phyloP scores from a whole-genome alignment of 1,140 invertebrate genomes.

The Archegozetes longisetosus region DNA sequence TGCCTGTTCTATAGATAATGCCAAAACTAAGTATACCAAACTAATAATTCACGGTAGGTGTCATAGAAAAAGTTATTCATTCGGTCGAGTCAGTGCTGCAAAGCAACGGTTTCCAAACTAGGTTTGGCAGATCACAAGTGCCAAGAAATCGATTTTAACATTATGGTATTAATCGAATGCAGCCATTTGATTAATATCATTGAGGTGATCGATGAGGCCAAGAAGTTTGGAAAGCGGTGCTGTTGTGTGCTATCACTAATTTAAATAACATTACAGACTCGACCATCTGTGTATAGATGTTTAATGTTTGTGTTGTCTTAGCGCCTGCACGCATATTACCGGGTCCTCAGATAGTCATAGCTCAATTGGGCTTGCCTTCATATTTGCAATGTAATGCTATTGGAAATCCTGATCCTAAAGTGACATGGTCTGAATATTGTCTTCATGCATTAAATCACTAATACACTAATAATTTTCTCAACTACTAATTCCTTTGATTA shows the following conservation, averaged over 20 bases:
- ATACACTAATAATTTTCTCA: neutral
- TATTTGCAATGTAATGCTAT: conserved; percentile 59
- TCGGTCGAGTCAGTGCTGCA: too few species aligned
- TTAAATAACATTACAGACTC: neutral
- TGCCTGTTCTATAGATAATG: conserved; percentile 44
- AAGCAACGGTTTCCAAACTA: too few species aligned
- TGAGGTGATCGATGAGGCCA: too few species aligned
- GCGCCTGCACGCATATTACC: conserved; percentile 18
- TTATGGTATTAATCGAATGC: too few species aligned
- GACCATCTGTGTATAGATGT: neutral
- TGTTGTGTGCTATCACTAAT: too few species aligned
- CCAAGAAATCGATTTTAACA: too few species aligned
- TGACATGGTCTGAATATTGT: conserved; percentile 57
- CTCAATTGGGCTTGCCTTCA: conserved; percentile 48
- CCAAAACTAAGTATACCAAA: conserved; percentile 36
- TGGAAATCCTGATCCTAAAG: conserved; percentile 57
- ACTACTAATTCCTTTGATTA: neutral
- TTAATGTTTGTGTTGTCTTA: neutral
- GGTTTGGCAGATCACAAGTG: too few species aligned
- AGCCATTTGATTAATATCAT: too few species aligned
- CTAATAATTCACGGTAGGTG: neutral
- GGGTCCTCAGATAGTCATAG: conserved; percentile 37
- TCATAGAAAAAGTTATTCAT: too few species aligned
- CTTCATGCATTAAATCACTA: neutral
- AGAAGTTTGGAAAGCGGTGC: too few species aligned